Conservation (phyloP, 2,888 invertebrate species). For the Lumbricus terrestris region DNA sequence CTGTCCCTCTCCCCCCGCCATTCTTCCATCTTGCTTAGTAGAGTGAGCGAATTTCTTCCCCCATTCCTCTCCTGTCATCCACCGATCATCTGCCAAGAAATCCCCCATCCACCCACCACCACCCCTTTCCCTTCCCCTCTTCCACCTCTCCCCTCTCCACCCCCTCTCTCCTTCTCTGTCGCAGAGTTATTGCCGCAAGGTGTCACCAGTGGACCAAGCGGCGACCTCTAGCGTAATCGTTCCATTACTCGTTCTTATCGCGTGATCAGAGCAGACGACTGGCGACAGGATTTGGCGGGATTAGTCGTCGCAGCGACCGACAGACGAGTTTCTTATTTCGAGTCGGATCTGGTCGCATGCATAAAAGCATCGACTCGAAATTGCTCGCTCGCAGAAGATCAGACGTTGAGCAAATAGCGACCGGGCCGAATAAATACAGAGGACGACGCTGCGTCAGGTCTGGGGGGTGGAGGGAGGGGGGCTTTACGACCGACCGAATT, state of each 20-base stretch:
- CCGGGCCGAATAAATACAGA: not conserved
- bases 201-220: not conserved
- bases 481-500: constrained; percentile 4
- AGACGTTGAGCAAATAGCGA: constrained; percentile 4
- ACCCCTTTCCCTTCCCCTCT: not conserved
- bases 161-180: not conserved
- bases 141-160: not conserved
- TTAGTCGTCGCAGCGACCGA: not conserved
- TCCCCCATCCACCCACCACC: not conserved
- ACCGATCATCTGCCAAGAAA: too few species aligned
- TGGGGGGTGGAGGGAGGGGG: not conserved
- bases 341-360: not conserved
- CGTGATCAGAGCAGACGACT: not conserved
- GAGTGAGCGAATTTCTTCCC: not conserved
- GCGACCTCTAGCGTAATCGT: constrained; percentile 5
- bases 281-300: not conserved
- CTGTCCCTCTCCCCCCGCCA: not conserved
- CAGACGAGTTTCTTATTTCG: constrained; percentile 14
- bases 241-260: constrained; percentile 9
- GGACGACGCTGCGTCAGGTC: not conserved
- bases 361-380: not conserved
- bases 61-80: not conserved
- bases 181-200: not conserved
- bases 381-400: not conserved
- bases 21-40: not conserved